Evolutionary conservation across 2,888 invertebrate genomes (phyloP), one percentile per base, ranked within the genome.

Genomic region (Lottia gigantea): DNA sequence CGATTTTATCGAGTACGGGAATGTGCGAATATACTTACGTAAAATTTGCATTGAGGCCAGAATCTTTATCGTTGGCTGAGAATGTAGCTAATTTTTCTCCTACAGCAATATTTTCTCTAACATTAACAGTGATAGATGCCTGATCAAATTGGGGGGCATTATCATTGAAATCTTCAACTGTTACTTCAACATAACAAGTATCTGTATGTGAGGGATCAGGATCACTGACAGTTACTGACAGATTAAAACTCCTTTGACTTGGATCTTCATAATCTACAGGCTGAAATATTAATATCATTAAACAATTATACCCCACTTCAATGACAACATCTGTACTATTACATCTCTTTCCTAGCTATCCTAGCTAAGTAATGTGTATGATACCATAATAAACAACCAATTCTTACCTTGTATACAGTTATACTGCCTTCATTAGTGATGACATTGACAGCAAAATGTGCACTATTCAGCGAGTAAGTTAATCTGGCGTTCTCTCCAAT

Each of bases 161-260:
- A 92, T 99, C 99, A 93, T 99, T 99, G 91, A 97, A 97, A 91
- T 99, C 98, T 83, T 96, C 96, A 88, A 98, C 97, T 85, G 95
- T 96, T 90, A 98, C 97, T 83, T 97, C 96, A 82, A 97, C 96
- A 87, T 96, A 96, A 64, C 97, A 95, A 77, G 94, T 92, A 85
- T 97, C 96, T 88, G 96, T 74, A 72, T 87, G 86, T 11, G 68
- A 69, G 0, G 82, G 80, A 64, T 86, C 76, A 11, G 80, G 77
- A 76, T 88, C 88, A 66, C 80, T 75, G 0, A 87, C 87, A n/a
- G 76, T 78, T 8, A 87, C 84, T 0, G 86, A 86, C 75, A 88
- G 72, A 76, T 87, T 86, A 77, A 88, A 88, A 67, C 80, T 77
- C 19, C 83, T 78, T 65, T 82, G 79, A 0, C 70, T 62, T 6